A percentile compares a stretch with the other conserved stretches of the same genome.
phyloP scores from a whole-genome alignment of 2,113 vertebrate genomes.

The Coptodon rendalli region DNA sequence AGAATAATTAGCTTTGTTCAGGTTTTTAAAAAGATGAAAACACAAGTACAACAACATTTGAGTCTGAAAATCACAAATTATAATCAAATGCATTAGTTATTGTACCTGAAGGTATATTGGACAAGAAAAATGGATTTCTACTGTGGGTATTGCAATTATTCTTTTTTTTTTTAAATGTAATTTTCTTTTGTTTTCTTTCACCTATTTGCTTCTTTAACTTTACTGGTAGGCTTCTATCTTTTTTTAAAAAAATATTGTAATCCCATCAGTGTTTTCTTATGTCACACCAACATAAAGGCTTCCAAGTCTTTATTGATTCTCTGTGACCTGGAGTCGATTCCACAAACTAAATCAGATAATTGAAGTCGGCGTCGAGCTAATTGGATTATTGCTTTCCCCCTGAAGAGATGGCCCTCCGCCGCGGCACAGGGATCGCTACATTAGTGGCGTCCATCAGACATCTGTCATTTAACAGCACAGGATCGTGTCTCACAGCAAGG shows the following conservation, averaged over 20 bases:
- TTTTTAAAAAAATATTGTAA: not conserved
- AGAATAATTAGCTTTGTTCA: slow-evolving; percentile 78
- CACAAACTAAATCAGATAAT: slow-evolving; percentile 78
- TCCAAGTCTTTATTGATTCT: slow-evolving; percentile 66
- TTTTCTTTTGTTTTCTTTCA: not conserved
- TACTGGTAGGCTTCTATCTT: not conserved
- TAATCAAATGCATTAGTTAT: slow-evolving; percentile 45
- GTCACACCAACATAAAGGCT: slow-evolving; percentile 2
- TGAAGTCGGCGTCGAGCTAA: slow-evolving; percentile 76
- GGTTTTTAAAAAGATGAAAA: slow-evolving; percentile 61
- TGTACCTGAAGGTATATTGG: slow-evolving; percentile 42
- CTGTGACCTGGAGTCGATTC: slow-evolving; percentile 68
- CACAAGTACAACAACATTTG: slow-evolving; percentile 63
- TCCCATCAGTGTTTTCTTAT: not conserved
- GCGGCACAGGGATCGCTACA: slow-evolving; percentile 43
- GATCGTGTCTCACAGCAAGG: slow-evolving; percentile 1
- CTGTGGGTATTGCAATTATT: not conserved
- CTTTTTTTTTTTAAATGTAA: not conserved
- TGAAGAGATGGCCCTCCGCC: slow-evolving; percentile 50
- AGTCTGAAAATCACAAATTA: slow-evolving; percentile 42
- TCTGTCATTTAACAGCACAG: slow-evolving; percentile 47
- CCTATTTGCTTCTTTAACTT: not conserved
- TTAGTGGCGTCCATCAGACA: slow-evolving; percentile 52
- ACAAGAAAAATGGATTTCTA: slow-evolving; percentile 1
- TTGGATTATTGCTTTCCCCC: slow-evolving; percentile 79